These are phyloP conservation scores for Scaptomyza pallida DNA, from an alignment of 1,140 invertebrate species.

Conservation along the genomic window DNA sequence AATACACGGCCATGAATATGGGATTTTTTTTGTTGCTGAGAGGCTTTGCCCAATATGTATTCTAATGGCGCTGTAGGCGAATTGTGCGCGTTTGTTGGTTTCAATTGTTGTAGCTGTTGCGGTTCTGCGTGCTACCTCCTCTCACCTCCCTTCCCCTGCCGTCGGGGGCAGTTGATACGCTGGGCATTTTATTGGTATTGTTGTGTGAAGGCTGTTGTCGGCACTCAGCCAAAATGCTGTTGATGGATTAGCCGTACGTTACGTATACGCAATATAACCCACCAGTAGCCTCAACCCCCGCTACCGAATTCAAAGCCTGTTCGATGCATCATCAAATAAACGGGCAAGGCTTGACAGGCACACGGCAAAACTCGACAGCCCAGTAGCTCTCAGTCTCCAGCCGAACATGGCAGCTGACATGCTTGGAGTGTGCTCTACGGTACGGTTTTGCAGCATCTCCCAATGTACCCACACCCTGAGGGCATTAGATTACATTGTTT, in stretches of 20 bases:
- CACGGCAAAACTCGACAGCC: slow-evolving; percentile 11
- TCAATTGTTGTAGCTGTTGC: slow-evolving; percentile 22
- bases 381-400: too few species aligned
- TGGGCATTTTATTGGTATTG: slow-evolving; percentile 68
- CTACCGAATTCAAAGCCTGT: background rate
- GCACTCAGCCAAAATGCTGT: slow-evolving; percentile 56
- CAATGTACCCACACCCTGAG: slow-evolving; percentile 4
- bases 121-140: background rate
- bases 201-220: slow-evolving; percentile 52
- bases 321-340: slow-evolving; percentile 43
- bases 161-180: slow-evolving; percentile 25
- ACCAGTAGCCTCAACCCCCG: too few species aligned
- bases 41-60: slow-evolving; percentile 67
- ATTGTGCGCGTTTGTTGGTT: slow-evolving; percentile 6
- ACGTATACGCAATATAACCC: slow-evolving; percentile 45
- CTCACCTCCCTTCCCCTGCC: slow-evolving; percentile 12
- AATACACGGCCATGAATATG: slow-evolving; percentile 13
- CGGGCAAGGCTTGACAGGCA: slow-evolving; percentile 25
- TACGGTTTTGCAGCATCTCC: background rate
- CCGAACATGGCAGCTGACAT: slow-evolving; percentile 24
- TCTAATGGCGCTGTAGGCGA: slow-evolving; percentile 56
- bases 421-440: background rate
- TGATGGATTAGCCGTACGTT: slow-evolving; percentile 66
- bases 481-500: slow-evolving; percentile 43
- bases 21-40: slow-evolving; percentile 40